A percentile compares a stretch with the other conserved stretches of the same genome.
phyloP scores from a whole-genome alignment of 2,888 invertebrate species.

The Nasonia oneida region DNA sequence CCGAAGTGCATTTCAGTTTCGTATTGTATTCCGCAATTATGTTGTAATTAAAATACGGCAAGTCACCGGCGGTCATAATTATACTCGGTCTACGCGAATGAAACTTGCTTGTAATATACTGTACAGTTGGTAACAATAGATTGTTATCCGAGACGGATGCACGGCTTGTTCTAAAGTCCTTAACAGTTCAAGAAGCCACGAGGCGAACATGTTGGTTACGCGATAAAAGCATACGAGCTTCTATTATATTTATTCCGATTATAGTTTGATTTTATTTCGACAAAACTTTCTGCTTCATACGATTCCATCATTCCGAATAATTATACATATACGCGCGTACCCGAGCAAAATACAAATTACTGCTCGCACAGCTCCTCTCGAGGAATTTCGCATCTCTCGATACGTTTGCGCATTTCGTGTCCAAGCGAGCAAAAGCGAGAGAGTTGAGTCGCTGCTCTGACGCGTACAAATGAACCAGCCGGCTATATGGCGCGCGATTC shows the following conservation, averaged over 20 bases:
- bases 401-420: not conserved
- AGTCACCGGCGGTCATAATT: not conserved
- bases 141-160: not conserved
- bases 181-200: not conserved
- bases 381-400: slow-evolving; percentile 10
- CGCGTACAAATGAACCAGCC: slow-evolving; percentile 12
- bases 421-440: not conserved
- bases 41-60: not conserved
- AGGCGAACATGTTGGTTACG: not conserved
- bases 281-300: too few species aligned
- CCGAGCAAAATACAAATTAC: not conserved
- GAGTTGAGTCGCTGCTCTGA: not conserved
- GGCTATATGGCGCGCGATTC: slow-evolving; percentile 11
- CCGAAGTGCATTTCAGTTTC: not conserved
- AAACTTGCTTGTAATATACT: not conserved
- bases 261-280: not conserved
- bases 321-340: too few species aligned
- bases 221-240: not conserved
- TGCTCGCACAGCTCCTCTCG: not conserved
- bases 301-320: too few species aligned
- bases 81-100: not conserved
- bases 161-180: not conserved
- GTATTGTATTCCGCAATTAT: not conserved
- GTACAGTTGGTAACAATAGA: slow-evolving; percentile 3
- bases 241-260: not conserved